Percentiles rank a stretch among this genome's conserved stretches.
phyloP scores from a whole-genome alignment of 2,113 vertebrate genomes.

The Marmota monax region DNA sequence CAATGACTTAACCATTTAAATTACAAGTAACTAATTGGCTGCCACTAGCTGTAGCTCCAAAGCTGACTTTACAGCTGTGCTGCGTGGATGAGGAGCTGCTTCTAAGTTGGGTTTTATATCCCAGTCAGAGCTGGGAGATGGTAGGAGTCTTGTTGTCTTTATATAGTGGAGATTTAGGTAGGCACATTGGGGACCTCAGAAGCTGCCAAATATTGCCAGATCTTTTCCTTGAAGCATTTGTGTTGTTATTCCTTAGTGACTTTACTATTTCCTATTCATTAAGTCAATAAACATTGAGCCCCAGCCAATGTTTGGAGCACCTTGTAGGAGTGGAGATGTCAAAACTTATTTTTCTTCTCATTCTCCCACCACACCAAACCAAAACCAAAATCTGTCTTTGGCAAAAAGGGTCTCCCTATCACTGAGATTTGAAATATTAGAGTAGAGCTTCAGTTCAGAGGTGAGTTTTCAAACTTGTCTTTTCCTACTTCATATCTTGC shows the following conservation, averaged over 20 bases:
- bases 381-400: neutral
- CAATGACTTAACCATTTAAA: neutral
- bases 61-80: neutral
- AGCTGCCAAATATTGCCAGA: neutral
- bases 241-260: neutral
- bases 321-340: neutral
- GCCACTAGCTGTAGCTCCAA: neutral
- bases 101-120: neutral
- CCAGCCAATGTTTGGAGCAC: neutral
- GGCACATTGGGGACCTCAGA: neutral
- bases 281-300: neutral
- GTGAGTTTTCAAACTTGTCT: neutral
- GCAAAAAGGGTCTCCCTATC: neutral
- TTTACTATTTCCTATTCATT: constrained; percentile 50
- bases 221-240: constrained; percentile 1
- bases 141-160: neutral
- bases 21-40: constrained; percentile 20
- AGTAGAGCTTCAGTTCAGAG: neutral
- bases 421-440: neutral
- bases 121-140: neutral
- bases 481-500: neutral
- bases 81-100: neutral
- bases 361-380: neutral
- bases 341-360: neutral
- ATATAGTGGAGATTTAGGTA: neutral